Evolutionary conservation across 2,888 invertebrate genomes (phyloP), one percentile per base, ranked within the genome.

Genomic region (Limenitis camilla): DNA sequence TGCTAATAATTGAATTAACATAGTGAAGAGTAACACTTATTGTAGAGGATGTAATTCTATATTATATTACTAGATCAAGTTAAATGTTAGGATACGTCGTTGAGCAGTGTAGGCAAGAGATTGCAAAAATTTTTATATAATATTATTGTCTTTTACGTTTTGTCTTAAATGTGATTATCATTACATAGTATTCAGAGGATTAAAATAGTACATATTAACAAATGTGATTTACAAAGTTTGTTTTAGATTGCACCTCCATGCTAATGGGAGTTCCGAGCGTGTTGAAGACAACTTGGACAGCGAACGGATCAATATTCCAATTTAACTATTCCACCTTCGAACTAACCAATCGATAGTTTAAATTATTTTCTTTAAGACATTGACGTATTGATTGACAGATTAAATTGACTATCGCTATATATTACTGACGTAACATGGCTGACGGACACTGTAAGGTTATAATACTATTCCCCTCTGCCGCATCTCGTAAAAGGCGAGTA

Each of bases 201-300:
- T 44, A 29, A 1, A 9, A 27, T 33, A 7, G 7, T 36, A 36
- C 6, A 19, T 43, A 33, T 40, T 29, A 40, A 51, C 36, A 28
- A 33, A 54, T 38, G 35, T 47, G 47, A 10, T 9, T 19, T 40
- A 7, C 19, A 33, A 54, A 54, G 36, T 54, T 47, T 33, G 46
- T 36, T 48, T 42, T 27, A 49, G 10, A 29, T 31, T 46, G 46
- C 54, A 51, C 54, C 54, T 54, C 51, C 29, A 42, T 43, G 33
- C 40, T 54, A 47, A 54, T 54, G 46, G 39, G 43, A 47, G 51
- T 51, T 54, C 32, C 33, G 39, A 51, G 35, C 49, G 40, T 49
- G 51, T 54, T 43, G 36, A 42, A 46, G 47, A 54, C 43, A 50
- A 46, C 41, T 54, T 46, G 38, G 46, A 50, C 50, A 41, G 43